Conservation (phyloP, 2,888 invertebrate genomes). For the Mimachlamys varia region DNA sequence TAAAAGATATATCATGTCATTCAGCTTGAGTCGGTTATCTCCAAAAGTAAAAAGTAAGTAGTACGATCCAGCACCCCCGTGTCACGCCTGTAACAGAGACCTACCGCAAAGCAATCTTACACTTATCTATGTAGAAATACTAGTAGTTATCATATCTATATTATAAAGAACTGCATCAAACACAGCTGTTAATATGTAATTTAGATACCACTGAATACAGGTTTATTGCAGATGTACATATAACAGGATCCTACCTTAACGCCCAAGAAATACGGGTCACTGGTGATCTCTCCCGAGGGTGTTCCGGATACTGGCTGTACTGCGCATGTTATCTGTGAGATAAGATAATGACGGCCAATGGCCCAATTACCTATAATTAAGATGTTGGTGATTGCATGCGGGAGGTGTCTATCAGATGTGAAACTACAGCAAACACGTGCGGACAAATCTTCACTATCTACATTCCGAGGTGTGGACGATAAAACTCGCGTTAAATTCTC, state of each 20-base stretch:
- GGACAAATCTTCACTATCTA: not conserved
- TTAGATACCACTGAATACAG: not conserved
- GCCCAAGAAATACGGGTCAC: slow-evolving; percentile 58
- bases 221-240: not conserved
- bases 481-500: not conserved
- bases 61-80: not conserved
- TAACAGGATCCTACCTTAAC: slow-evolving; percentile 52
- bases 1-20: too few species aligned
- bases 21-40: too few species aligned
- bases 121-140: not conserved
- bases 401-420: not conserved
- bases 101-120: not conserved
- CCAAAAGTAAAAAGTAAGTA: too few species aligned
- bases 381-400: not conserved
- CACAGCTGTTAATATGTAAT: not conserved
- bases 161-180: not conserved
- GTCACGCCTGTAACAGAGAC: not conserved
- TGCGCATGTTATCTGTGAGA: slow-evolving; percentile 44
- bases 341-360: not conserved
- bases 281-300: slow-evolving; percentile 44
- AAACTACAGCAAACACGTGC: slow-evolving; percentile 8
- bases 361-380: not conserved
- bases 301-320: slow-evolving; percentile 44
- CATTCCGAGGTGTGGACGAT: not conserved
- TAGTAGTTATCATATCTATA: not conserved